Conservation (phyloP, 2,888 invertebrate genomes). For the Xylocampa areola region DNA sequence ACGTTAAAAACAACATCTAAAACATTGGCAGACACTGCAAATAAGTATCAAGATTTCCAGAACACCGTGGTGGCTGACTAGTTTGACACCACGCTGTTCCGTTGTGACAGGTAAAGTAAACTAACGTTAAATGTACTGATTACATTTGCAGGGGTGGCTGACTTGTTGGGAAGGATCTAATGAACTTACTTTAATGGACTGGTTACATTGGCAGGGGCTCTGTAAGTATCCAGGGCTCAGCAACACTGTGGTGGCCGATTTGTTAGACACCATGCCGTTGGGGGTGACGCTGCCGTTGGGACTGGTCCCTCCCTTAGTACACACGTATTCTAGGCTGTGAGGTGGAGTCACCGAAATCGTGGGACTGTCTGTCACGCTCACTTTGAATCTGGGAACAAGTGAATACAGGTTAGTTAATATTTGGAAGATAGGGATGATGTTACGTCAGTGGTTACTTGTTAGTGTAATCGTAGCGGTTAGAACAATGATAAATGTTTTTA, state of each 20-base stretch:
- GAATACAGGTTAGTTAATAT: neutral
- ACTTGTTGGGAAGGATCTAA: no score
- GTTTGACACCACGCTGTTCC: no score
- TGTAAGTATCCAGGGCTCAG: conserved; percentile 85
- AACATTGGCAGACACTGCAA: no score
- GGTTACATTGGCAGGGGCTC: conserved; percentile 85
- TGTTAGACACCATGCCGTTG: conserved; percentile 81
- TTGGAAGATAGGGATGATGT: neutral
- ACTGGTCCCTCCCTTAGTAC: conserved; percentile 78
- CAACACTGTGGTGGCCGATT: conserved; percentile 82
- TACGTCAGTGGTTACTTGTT: neutral
- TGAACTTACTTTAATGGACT: conserved; percentile 81
- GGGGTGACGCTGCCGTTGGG: conserved; percentile 85
- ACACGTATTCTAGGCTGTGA: conserved; percentile 84
- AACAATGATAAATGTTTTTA: neutral
- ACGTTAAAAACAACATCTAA: no score
- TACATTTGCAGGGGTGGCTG: no score
- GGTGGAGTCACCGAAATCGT: conserved; percentile 85
- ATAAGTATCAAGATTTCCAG: no score
- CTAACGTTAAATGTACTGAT: no score
- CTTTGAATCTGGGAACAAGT: conserved; percentile 75
- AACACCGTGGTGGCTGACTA: no score
- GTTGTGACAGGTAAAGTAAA: no score
- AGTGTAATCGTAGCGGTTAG: conserved; percentile 7
- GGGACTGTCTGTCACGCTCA: conserved; percentile 84